phyloP scores from a whole-genome alignment of 2,888 invertebrate genomes.

The Phengaris arion region DNA sequence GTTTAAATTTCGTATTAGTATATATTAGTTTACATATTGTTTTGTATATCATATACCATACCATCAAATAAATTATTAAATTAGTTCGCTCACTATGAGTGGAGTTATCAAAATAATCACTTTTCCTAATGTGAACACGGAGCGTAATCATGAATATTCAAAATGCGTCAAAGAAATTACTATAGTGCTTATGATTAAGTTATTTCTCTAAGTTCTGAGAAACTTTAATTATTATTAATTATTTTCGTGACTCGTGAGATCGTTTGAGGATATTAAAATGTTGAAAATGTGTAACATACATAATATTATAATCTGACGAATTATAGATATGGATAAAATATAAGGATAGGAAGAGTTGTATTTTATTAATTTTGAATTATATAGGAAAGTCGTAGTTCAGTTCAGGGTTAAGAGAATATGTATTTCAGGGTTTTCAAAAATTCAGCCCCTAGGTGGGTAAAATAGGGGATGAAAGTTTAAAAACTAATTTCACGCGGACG shows the following conservation, averaged over 20 bases:
- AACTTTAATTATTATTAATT: not conserved
- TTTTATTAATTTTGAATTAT: too few relatives aligned
- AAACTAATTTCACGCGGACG: too few relatives aligned
- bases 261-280: not conserved
- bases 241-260: not conserved
- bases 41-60: not conserved
- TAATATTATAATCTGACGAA: too few relatives aligned
- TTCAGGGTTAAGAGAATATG: too few relatives aligned
- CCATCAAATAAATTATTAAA: not conserved
- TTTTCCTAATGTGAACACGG: slow-evolving; percentile 7
- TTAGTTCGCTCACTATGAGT: not conserved
- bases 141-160: slow-evolving; percentile 3
- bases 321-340: too few relatives aligned
- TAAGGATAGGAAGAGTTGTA: too few relatives aligned
- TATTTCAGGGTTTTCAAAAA: too few relatives aligned
- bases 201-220: not conserved
- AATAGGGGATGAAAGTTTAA: too few relatives aligned
- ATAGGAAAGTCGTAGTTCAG: too few relatives aligned
- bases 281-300: too few relatives aligned
- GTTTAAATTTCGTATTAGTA: too few relatives aligned
- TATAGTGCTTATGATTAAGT: slow-evolving; percentile 5
- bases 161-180: slow-evolving; percentile 10
- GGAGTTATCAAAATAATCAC: slow-evolving; percentile 1
- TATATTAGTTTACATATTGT: not conserved
- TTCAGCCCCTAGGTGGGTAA: too few relatives aligned